Conservation (phyloP, 2,113 vertebrate genomes). For the Charina bottae region DNA sequence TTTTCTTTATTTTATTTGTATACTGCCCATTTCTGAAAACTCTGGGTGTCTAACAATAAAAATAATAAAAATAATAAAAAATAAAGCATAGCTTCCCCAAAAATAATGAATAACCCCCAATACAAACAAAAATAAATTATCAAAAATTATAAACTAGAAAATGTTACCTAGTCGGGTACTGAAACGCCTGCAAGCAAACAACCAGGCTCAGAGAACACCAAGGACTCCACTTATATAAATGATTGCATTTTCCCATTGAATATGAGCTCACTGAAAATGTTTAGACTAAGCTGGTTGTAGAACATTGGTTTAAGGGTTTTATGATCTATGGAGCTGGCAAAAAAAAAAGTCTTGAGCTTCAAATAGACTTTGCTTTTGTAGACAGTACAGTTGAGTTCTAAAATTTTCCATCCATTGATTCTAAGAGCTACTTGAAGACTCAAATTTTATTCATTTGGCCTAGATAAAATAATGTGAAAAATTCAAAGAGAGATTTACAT, state of each 20-base stretch:
- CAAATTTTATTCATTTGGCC: conserved; percentile 21
- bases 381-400: background rate
- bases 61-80: background rate
- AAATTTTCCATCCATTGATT: conserved; percentile 12
- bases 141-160: background rate
- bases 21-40: background rate
- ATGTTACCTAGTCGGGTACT: background rate
- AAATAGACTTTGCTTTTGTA: conserved; percentile 18
- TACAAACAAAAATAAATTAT: background rate
- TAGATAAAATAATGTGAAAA: conserved; percentile 27
- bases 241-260: background rate
- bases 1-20: background rate
- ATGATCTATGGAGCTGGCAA: background rate
- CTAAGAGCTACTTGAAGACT: conserved; percentile 22
- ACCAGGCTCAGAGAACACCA: no score
- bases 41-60: background rate
- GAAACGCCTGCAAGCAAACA: no score
- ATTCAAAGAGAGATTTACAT: conserved; percentile 26
- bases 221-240: background rate
- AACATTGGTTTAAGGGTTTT: conserved; percentile 6
- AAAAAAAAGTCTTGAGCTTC: background rate
- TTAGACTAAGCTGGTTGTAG: conserved; percentile 6
- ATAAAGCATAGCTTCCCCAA: background rate
- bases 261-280: background rate
- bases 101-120: background rate